Conservation (phyloP, 2,797 vertebrate genomes). For the Hydrophis major region DNA sequence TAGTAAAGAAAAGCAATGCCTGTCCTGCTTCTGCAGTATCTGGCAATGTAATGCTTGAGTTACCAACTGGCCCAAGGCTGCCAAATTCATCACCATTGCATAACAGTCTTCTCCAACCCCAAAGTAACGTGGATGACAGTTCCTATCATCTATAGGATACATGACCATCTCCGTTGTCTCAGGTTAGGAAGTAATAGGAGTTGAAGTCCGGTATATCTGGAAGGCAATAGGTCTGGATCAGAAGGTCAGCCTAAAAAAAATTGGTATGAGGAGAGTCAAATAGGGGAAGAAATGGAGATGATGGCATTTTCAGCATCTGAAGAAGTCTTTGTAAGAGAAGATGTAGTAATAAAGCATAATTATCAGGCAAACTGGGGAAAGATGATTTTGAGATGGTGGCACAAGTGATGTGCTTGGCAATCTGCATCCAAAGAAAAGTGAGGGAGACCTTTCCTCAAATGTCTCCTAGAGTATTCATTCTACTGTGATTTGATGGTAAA, state of each 20-base stretch:
- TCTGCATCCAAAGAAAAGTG: neutral
- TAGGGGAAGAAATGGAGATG: conserved; percentile 35
- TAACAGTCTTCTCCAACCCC: neutral
- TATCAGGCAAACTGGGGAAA: conserved; percentile 13
- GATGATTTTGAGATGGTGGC: conserved; percentile 32
- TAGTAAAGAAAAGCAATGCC: conserved; percentile 20
- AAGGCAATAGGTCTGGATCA: neutral
- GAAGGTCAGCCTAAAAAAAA: conserved; percentile 24
- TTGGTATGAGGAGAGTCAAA: neutral
- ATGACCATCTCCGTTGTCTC: neutral
- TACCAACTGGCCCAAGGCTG: conserved; percentile 29
- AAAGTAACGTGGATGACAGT: neutral
- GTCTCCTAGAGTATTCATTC: conserved; percentile 21
- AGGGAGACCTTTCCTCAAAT: conserved; percentile 1
- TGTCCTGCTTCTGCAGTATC: conserved; percentile 57
- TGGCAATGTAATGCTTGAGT: conserved; percentile 31
- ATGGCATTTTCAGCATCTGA: conserved; percentile 38
- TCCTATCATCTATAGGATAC: neutral
- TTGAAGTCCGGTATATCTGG: neutral
- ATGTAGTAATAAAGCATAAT: conserved; percentile 28
- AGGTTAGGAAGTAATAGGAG: neutral
- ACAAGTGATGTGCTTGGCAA: neutral
- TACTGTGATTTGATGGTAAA: conserved; percentile 41
- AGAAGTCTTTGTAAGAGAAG: conserved; percentile 49
- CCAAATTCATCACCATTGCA: conserved; percentile 37